phyloP scores from a whole-genome alignment of 2,113 vertebrate species.

The Colius striatus region DNA sequence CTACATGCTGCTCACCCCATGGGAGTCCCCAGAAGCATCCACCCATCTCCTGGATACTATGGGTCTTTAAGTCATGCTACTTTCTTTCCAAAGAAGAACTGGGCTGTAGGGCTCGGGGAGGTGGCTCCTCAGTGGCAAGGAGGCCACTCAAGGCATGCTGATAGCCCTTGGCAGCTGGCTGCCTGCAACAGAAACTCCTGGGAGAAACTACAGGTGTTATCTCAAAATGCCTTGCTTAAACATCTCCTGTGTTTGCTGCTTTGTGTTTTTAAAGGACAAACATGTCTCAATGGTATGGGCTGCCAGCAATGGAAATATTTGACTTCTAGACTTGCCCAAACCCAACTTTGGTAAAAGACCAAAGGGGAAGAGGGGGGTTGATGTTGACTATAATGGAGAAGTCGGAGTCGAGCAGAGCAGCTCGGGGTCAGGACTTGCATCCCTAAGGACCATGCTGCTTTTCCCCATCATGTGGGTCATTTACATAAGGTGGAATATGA shows the following conservation, averaged over 20 bases:
- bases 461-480: background rate
- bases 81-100: background rate
- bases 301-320: background rate
- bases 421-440: background rate
- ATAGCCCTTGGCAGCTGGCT: background rate
- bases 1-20: fast-evolving
- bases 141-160: background rate
- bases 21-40: background rate
- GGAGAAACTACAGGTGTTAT: background rate
- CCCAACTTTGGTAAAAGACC: background rate
- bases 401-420: background rate
- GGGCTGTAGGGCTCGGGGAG: background rate
- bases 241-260: background rate
- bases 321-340: background rate
- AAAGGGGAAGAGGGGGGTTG: background rate
- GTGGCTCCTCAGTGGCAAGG: background rate
- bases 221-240: background rate
- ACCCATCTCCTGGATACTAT: background rate
- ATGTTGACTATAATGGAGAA: background rate
- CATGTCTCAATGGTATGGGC: fast-evolving
- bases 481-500: fast-evolving
- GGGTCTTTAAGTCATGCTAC: fast-evolving
- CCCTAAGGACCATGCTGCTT: background rate
- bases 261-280: background rate
- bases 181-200: background rate